These are phyloP conservation scores for Eilema sororculum DNA, from an alignment of 2,888 invertebrate species.

Conservation along the genomic window DNA sequence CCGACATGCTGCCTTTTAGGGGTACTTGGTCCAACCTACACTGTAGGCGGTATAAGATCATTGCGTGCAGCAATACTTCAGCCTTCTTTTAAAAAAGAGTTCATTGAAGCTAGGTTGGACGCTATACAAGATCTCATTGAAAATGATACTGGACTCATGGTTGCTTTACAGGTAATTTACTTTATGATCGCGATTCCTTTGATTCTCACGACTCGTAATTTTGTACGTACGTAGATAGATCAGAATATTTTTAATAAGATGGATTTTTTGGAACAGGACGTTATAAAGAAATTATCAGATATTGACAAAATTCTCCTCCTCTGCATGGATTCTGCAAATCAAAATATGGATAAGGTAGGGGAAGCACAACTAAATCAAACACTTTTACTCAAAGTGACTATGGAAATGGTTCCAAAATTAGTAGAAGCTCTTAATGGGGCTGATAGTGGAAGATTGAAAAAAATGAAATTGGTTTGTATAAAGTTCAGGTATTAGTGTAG, in stretches of 20 bases:
- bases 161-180: conserved; percentile 87
- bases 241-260: not conserved
- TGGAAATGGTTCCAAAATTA: conserved; percentile 91
- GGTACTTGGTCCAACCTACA: conserved; percentile 78
- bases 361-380: conserved; percentile 93
- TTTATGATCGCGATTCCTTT: not conserved
- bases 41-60: conserved; percentile 90
- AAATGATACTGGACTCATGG: conserved; percentile 88
- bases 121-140: conserved; percentile 92
- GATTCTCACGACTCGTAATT: too few relatives aligned
- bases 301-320: conserved; percentile 92
- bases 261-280: conserved; percentile 75
- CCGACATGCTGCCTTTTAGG: conserved; percentile 79
- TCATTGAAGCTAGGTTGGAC: conserved; percentile 90
- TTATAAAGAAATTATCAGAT: conserved; percentile 90
- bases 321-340: conserved; percentile 79
- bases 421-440: conserved; percentile 84
- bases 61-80: conserved; percentile 93
- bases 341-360: conserved; percentile 85
- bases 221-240: too few relatives aligned
- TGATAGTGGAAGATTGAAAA: conserved; percentile 84
- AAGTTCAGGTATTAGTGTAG: not conserved
- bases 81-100: conserved; percentile 90
- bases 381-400: conserved; percentile 91
- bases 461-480: conserved; percentile 85